These are phyloP conservation scores for Trachops cirrhosus DNA, from an alignment of 2,797 vertebrate species.

Conservation along the genomic window DNA sequence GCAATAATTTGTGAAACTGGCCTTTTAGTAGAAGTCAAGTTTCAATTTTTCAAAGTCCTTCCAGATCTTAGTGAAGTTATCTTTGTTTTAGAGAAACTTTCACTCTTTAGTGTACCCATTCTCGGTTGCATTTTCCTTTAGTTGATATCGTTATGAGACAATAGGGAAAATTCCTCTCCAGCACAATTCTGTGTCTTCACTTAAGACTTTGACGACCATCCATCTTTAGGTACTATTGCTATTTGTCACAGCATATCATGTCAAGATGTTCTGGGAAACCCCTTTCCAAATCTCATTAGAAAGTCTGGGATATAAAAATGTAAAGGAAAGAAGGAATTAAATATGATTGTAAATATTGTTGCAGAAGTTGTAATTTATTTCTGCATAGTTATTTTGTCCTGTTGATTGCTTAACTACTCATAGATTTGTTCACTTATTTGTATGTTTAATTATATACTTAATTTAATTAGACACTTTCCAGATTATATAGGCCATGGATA, in stretches of 20 bases:
- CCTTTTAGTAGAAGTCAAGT: not conserved
- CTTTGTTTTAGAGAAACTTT: not conserved
- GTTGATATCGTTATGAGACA: not conserved
- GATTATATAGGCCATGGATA: not conserved
- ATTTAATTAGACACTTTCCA: not conserved
- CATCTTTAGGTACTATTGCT: not conserved
- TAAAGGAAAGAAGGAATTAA: not conserved
- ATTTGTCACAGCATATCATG: not conserved
- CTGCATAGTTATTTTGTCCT: not conserved
- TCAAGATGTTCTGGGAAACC: not conserved
- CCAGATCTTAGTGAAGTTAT: not conserved
- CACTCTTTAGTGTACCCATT: not conserved
- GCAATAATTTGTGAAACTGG: not conserved
- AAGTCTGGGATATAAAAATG: not conserved
- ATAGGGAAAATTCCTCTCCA: not conserved
- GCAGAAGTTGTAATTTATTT: not conserved
- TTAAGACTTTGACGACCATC: not conserved
- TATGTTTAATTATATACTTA: not conserved
- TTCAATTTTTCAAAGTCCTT: not conserved
- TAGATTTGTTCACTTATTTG: not conserved
- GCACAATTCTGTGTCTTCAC: not conserved
- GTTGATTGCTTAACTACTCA: not conserved
- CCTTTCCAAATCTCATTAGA: not conserved
- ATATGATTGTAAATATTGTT: not conserved
- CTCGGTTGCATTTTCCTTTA: not conserved